A percentile compares a stretch with the other conserved stretches of the same genome.
Evolutionary conservation across 2,797 vertebrate genomes (phyloP).

Genomic region (Acropternis orthonyx): DNA sequence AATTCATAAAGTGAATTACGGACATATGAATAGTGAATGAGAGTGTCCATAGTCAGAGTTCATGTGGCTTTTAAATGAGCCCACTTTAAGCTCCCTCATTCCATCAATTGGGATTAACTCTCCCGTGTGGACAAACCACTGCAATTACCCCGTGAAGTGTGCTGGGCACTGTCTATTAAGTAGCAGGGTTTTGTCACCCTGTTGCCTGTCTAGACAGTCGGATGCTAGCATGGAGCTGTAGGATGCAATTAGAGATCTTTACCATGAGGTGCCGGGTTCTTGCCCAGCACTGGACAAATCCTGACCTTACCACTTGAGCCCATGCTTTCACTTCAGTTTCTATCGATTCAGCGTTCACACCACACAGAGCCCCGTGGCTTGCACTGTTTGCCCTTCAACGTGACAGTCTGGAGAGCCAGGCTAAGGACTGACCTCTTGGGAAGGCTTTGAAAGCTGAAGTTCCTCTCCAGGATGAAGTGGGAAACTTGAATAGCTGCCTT

Average conservation of each 20-base stretch:
- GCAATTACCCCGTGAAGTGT: neutral
- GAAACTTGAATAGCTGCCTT: slow-evolving; percentile 57
- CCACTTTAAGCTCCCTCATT: neutral
- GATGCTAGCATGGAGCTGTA: neutral
- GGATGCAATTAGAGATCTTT: neutral
- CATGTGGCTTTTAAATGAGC: slow-evolving; percentile 44
- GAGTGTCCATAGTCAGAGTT: slow-evolving; percentile 20
- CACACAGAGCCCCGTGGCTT: neutral
- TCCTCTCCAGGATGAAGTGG: slow-evolving; percentile 56
- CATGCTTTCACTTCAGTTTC: fast-evolving
- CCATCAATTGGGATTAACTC: neutral
- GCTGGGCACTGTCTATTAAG: neutral
- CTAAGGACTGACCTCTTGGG: slow-evolving; percentile 49
- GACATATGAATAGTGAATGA: slow-evolving; percentile 1
- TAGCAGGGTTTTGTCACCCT: slow-evolving; percentile 4
- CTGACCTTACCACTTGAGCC: neutral
- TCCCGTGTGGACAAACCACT: neutral
- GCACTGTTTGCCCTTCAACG: neutral
- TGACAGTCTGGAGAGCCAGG: neutral
- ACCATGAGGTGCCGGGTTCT: neutral
- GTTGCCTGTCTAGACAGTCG: neutral
- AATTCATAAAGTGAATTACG: slow-evolving; percentile 49
- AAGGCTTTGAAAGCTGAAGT: slow-evolving; percentile 48
- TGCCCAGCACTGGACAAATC: neutral
- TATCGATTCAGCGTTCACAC: neutral